Conservation (phyloP, 2,888 invertebrate species). For the Callinectes sapidus region DNA sequence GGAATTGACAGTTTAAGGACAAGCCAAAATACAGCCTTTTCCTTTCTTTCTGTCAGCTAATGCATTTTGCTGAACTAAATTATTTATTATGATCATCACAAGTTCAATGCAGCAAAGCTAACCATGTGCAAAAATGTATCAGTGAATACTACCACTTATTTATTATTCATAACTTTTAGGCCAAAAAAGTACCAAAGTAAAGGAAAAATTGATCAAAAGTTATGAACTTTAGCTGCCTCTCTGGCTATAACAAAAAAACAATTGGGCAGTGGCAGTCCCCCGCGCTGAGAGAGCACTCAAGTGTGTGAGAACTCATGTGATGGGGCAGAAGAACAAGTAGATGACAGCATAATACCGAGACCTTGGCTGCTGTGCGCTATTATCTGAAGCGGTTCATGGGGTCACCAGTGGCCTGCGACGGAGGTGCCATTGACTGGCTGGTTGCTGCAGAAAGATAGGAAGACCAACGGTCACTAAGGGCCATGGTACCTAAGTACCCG, state of each 20-base stretch:
- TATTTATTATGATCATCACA: neutral
- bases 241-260: neutral
- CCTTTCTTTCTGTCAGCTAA: neutral
- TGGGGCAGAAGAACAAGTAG: constrained; percentile 68
- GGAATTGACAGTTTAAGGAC: constrained; percentile 10
- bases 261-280: constrained; percentile 60
- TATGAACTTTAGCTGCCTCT: constrained; percentile 32
- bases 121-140: neutral
- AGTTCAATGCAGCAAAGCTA: neutral
- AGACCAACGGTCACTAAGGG: constrained; percentile 67
- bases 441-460: constrained; percentile 66
- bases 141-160: neutral
- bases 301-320: constrained; percentile 55
- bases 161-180: neutral
- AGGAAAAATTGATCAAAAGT: neutral
- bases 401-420: constrained; percentile 58
- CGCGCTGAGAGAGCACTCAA: constrained; percentile 63
- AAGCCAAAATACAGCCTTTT: constrained; percentile 32
- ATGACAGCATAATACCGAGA: constrained; percentile 65
- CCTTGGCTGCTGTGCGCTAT: constrained; percentile 59
- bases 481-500: constrained; percentile 67
- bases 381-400: constrained; percentile 55
- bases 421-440: constrained; percentile 56
- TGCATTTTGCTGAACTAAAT: neutral
- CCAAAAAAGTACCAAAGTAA: constrained; percentile 33